phyloP scores from a whole-genome alignment of 2,797 vertebrate species.

The Gymnothorax reevesii region DNA sequence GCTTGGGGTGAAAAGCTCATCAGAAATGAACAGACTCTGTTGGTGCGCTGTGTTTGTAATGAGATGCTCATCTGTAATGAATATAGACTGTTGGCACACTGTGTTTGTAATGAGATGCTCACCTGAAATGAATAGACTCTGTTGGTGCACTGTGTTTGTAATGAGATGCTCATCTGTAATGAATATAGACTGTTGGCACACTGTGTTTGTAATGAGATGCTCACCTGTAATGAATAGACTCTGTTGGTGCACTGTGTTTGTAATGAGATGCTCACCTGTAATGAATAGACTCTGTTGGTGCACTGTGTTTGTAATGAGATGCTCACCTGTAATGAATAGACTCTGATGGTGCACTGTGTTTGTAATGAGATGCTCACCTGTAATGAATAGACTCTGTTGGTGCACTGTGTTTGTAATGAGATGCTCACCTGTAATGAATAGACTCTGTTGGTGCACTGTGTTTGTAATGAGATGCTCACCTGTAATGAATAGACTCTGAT shows the following conservation, averaged over 20 bases:
- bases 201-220: not conserved
- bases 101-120: not conserved
- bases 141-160: not conserved
- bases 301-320: not conserved
- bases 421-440: not conserved
- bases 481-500: slow-evolving; percentile 99
- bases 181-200: slow-evolving; percentile 1
- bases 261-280: slow-evolving; percentile 75
- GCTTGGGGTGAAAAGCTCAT: too few relatives aligned
- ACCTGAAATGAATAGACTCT: not conserved
- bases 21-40: too few relatives aligned
- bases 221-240: not conserved
- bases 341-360: not conserved
- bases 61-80: too few relatives aligned
- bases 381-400: slow-evolving; percentile 11
- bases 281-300: slow-evolving; percentile 98
- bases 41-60: too few relatives aligned
- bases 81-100: not conserved
- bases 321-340: not conserved
- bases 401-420: not conserved
- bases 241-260: not conserved
- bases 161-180: not conserved
- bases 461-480: slow-evolving; percentile 54
- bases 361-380: not conserved
- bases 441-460: not conserved